phyloP scores from a whole-genome alignment of 2,888 invertebrate genomes.

The Caenorhabditis afra region DNA sequence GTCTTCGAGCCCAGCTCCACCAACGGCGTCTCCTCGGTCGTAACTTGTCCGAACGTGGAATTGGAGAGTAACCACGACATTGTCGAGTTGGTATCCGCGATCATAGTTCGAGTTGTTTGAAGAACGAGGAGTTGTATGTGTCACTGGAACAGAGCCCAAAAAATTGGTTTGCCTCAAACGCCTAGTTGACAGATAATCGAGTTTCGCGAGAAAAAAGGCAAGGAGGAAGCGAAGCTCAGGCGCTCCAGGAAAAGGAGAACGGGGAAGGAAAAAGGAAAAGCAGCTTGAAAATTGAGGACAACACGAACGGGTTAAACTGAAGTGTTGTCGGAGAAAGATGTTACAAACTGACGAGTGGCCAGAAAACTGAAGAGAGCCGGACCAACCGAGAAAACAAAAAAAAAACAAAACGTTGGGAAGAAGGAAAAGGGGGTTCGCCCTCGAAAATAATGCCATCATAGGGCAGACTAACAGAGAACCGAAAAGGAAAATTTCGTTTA shows the following conservation, averaged over 20 bases:
- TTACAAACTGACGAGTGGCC: constrained; percentile 13
- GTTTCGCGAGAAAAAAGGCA: constrained; percentile 20
- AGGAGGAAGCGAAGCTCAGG: neutral
- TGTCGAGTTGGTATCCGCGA: constrained; percentile 38
- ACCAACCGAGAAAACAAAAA: neutral
- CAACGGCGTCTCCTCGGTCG: neutral
- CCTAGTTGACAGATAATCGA: constrained; percentile 41
- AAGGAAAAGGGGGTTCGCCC: constrained; percentile 2
- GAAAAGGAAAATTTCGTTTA: neutral
- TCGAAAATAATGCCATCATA: constrained; percentile 17
- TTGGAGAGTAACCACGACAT: constrained; percentile 19
- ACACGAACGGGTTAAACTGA: neutral
- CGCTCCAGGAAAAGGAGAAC: neutral
- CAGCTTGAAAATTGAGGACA: neutral
- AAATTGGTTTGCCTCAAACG: constrained; percentile 31
- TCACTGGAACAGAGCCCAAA: constrained; percentile 21
- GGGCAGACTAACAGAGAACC: neutral
- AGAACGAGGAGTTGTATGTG: constrained; percentile 4
- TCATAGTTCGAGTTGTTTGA: constrained; percentile 20
- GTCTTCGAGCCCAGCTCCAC: constrained; percentile 6
- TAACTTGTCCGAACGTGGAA: neutral
- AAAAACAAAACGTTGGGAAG: neutral
- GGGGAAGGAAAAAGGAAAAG: constrained; percentile 3
- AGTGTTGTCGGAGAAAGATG: neutral
- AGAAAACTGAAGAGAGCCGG: neutral